A percentile compares a stretch with the other conserved stretches of the same genome.
Conservation (phyloP, 1,140 invertebrate genomes). For the Luehdorfia chinensis region DNA sequence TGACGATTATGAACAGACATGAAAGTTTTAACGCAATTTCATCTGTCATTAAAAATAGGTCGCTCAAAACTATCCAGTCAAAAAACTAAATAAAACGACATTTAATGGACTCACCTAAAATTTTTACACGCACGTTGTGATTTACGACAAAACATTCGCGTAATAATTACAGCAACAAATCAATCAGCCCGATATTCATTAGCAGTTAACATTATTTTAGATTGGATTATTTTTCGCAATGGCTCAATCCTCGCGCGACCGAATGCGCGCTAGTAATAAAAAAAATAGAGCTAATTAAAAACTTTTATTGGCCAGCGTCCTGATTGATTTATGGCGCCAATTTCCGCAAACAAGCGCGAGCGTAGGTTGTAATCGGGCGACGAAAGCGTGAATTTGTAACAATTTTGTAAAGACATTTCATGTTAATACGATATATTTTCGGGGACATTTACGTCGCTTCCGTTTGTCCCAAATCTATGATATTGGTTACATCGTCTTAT, state of each 20-base stretch:
- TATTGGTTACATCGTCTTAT: no score
- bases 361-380: neutral
- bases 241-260: neutral
- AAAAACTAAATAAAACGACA: slow-evolving; percentile 4
- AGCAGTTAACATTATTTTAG: slow-evolving; percentile 4
- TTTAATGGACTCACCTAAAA: neutral
- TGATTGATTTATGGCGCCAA: slow-evolving; percentile 10
- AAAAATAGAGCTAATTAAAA: slow-evolving; percentile 8
- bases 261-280: neutral
- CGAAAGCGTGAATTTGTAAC: neutral
- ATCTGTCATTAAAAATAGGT: no score
- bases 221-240: neutral
- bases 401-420: no score
- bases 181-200: neutral
- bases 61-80: no score
- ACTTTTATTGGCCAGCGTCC: slow-evolving; percentile 1
- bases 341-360: neutral
- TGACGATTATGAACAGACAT: no score
- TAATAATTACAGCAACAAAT: slow-evolving; percentile 10
- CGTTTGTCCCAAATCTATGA: no score
- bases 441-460: no score
- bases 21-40: no score
- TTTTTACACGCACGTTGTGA: neutral
- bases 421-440: no score
- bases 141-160: slow-evolving; percentile 8